Evolutionary conservation across 2,113 vertebrate genomes (phyloP), one percentile per base, ranked within the genome.

Genomic region (Antechinus flavipes): DNA sequence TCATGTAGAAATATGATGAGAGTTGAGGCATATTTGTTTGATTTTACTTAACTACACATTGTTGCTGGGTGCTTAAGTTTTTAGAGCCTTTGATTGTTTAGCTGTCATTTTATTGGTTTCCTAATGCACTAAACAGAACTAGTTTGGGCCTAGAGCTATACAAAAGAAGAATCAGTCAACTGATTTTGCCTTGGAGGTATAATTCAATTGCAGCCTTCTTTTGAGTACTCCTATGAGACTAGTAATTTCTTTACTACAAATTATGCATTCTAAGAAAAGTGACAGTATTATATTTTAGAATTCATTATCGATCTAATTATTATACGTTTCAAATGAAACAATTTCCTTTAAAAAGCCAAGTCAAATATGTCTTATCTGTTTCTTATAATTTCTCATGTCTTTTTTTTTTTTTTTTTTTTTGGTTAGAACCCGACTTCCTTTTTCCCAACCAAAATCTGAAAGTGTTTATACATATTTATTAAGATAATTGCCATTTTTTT

Each of bases 181-280:
- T 95, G 46, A 46, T n/a, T 84, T 94, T 93, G 26, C 55, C 25
- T 3, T 90, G 93, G 92, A 92, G 35, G 19, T 89, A 0, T 52
- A 54, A 92, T 76, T 95, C 19, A 91, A 9, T 93, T 89, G 47
- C 0, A 10, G 61, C 68, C 42, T 76, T 58, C 90, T 93, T 90
- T 50, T n/a, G 6, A 96, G 23, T 12, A 58, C 42, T 27, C 46
- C 25, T 46, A 14, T 30, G 47, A 90, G 30, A 91, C 47, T 93
- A 91, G 26, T 53, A 46, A 25, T 94, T 94, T 89, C 46, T 84
- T 93, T 93, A 76, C 94, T 96, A 93, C 91, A 76, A 53, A n/a
- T 68, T 95, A 2, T 92, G 0, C 89, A 68, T 91, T 68, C 61
- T 76, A 55, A 93, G 49, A 35, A 96, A 91, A 47, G 7, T 91